These are phyloP conservation scores for Hypolimnas misippus DNA, from an alignment of 2,888 invertebrate species.

Conservation along the genomic window DNA sequence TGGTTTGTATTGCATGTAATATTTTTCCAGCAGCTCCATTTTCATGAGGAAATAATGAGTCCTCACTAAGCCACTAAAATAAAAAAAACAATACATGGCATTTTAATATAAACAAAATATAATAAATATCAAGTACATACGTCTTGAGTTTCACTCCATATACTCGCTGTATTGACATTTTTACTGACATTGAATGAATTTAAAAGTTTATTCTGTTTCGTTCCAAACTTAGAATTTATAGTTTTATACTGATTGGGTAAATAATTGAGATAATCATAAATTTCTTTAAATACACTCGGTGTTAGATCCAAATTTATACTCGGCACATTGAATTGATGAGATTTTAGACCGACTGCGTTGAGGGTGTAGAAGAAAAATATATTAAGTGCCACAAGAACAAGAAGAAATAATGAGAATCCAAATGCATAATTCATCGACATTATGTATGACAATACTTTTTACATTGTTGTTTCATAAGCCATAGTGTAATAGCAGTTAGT, in stretches of 20 bases:
- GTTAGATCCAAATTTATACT: slow-evolving; percentile 58
- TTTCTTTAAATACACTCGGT: slow-evolving; percentile 64
- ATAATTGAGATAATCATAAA: slow-evolving; percentile 69
- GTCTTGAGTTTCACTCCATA: slow-evolving; percentile 62
- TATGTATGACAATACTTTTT: slow-evolving; percentile 24
- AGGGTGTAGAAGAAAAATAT: slow-evolving; percentile 76
- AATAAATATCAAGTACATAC: slow-evolving; percentile 54
- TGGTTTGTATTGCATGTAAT: slow-evolving; percentile 86
- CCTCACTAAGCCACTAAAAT: slow-evolving; percentile 73
- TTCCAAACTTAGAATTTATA: slow-evolving; percentile 63
- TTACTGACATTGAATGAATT: slow-evolving; percentile 68
- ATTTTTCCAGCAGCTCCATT: slow-evolving; percentile 85
- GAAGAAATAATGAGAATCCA: slow-evolving; percentile 70
- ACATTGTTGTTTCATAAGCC: background rate
- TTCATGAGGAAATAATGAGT: slow-evolving; percentile 73
- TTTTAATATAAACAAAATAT: slow-evolving; percentile 7
- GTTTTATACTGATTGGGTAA: slow-evolving; percentile 68
- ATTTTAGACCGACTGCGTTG: slow-evolving; percentile 57
- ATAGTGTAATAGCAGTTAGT: background rate
- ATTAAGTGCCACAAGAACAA: slow-evolving; percentile 70
- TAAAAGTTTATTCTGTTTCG: slow-evolving; percentile 59
- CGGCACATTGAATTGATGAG: slow-evolving; percentile 55
- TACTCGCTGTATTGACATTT: slow-evolving; percentile 49
- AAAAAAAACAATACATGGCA: background rate
- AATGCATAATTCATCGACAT: slow-evolving; percentile 80